Conservation (phyloP, 1,140 invertebrate species). For the Archegozetes longisetosus region DNA sequence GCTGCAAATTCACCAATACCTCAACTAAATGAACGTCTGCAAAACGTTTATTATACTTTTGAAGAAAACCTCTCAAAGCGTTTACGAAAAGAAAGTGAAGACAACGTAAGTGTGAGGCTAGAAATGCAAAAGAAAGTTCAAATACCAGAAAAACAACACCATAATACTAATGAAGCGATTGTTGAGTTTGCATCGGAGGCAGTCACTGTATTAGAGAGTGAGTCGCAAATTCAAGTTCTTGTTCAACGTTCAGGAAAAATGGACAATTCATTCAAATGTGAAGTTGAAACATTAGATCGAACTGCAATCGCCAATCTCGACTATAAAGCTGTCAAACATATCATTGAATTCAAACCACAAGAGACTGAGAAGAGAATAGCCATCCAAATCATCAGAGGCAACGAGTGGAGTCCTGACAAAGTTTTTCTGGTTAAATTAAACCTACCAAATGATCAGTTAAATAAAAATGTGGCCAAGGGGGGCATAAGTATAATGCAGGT, state of each 20-base stretch:
- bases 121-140: no score
- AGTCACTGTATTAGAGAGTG: conserved; percentile 40
- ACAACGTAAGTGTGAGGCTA: no score
- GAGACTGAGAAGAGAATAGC: conserved; percentile 37
- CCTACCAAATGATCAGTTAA: conserved; percentile 26
- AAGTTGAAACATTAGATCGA: conserved; percentile 44
- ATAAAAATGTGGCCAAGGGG: conserved; percentile 31
- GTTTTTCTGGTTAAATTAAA: conserved; percentile 42
- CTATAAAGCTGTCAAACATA: conserved; percentile 39
- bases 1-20: no score
- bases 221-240: conserved; percentile 36
- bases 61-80: no score
- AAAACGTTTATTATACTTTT: no score
- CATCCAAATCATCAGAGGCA: conserved; percentile 44
- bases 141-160: no score
- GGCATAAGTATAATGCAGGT: conserved; percentile 42
- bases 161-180: no score
- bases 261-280: conserved; percentile 34
- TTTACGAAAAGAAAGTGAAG: no score
- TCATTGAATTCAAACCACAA: conserved; percentile 38
- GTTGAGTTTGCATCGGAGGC: conserved; percentile 41
- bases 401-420: conserved; percentile 46
- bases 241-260: conserved; percentile 38
- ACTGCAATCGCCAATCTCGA: conserved; percentile 39
- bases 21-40: no score